Evolutionary conservation across 35 echinoderm and acorn worm genomes (phyloP).

Genomic region (Apostichopus parvimensis): DNA sequence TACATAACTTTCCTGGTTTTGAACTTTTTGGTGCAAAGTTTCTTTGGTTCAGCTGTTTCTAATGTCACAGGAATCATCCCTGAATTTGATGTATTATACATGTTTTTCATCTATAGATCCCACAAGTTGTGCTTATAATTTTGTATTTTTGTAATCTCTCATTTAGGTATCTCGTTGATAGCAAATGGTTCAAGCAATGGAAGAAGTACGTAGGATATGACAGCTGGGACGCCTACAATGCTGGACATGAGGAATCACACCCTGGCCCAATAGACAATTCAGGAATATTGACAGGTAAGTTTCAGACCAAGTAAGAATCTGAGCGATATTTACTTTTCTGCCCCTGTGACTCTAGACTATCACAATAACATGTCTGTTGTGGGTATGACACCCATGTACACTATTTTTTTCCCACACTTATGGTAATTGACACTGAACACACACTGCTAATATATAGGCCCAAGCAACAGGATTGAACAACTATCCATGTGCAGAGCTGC

Average conservation of each 20-base stretch:
- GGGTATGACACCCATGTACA: no score
- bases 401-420: no score
- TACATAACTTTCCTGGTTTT: no score
- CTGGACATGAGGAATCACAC: constrained; percentile 75
- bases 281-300: constrained; percentile 82
- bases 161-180: constrained; percentile 89
- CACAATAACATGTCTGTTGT: no score
- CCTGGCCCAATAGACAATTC: constrained; percentile 98
- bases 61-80: background rate
- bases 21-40: no score
- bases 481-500: no score
- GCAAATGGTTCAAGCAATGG: constrained; percentile 98
- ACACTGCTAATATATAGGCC: no score
- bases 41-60: no score
- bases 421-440: no score
- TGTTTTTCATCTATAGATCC: background rate
- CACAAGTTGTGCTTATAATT: background rate
- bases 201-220: constrained; percentile 99
- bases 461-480: no score
- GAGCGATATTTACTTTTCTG: no score
- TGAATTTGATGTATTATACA: background rate
- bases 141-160: background rate
- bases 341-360: no score
- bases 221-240: constrained; percentile 91
- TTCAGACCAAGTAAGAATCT: background rate